phyloP scores from a whole-genome alignment of 1,140 invertebrate genomes.

The Drosophila teissieri region DNA sequence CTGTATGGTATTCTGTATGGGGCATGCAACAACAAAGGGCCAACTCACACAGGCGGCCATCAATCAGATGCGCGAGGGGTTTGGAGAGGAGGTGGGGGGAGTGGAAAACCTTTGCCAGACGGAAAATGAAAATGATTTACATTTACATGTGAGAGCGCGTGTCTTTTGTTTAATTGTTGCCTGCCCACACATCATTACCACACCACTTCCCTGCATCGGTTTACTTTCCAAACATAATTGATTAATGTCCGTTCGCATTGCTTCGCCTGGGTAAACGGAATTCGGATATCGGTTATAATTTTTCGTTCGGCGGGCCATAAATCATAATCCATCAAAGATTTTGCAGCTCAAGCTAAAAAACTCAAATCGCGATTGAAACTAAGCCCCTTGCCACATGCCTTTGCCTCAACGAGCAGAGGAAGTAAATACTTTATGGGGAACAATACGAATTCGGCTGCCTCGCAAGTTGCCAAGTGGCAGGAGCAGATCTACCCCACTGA shows the following conservation, averaged over 20 bases:
- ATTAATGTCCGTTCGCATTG: slow-evolving; percentile 59
- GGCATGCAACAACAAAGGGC: slow-evolving; percentile 55
- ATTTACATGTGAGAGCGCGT: slow-evolving; percentile 77
- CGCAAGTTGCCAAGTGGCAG: slow-evolving; percentile 42
- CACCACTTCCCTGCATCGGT: slow-evolving; percentile 49
- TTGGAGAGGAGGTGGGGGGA: background rate
- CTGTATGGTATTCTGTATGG: background rate
- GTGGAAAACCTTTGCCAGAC: slow-evolving; percentile 53
- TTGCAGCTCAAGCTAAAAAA: slow-evolving; percentile 51
- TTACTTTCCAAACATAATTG: slow-evolving; percentile 72
- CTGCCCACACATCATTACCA: slow-evolving; percentile 68
- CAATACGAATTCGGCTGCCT: slow-evolving; percentile 59
- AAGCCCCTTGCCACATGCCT: background rate
- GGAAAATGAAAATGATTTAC: slow-evolving; percentile 66
- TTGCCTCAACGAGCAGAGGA: slow-evolving; percentile 44
- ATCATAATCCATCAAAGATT: slow-evolving; percentile 84
- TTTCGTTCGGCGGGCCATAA: slow-evolving; percentile 74
- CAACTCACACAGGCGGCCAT: slow-evolving; percentile 52
- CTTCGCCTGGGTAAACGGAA: slow-evolving; percentile 38
- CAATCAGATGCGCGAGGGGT: slow-evolving; percentile 52
- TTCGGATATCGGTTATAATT: slow-evolving; percentile 72
- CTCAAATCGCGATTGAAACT: slow-evolving; percentile 68
- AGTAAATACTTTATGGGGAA: slow-evolving; percentile 70
- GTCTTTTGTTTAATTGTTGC: slow-evolving; percentile 82
- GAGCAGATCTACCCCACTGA: slow-evolving; percentile 67